These are phyloP conservation scores for Athrips mouffetella DNA, from an alignment of 2,888 invertebrate genomes.

Conservation along the genomic window DNA sequence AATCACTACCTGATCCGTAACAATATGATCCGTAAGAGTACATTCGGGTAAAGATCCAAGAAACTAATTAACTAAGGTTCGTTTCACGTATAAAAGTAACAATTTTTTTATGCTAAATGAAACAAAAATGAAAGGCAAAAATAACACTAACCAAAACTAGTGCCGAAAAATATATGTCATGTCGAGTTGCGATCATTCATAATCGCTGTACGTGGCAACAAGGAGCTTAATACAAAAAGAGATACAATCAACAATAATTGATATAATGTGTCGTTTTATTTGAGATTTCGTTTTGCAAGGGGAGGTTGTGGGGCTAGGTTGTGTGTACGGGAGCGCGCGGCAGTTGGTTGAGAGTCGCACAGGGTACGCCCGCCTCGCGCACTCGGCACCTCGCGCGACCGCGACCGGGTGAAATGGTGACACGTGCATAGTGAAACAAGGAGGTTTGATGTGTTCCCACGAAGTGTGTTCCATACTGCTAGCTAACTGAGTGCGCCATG, in stretches of 20 bases:
- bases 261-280: slow-evolving; percentile 41
- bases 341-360: slow-evolving; percentile 66
- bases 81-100: too few relatives aligned
- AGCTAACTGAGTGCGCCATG: slow-evolving; percentile 55
- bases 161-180: background rate
- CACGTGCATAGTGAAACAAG: slow-evolving; percentile 36
- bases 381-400: slow-evolving; percentile 27
- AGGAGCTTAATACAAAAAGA: slow-evolving; percentile 4
- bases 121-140: too few relatives aligned
- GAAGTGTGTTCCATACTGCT: slow-evolving; percentile 27
- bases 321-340: slow-evolving; percentile 58
- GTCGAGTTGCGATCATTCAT: slow-evolving; percentile 2
- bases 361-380: slow-evolving; percentile 50
- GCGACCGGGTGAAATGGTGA: slow-evolving; percentile 34
- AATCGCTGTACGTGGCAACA: background rate
- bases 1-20: too few relatives aligned
- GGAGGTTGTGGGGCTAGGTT: slow-evolving; percentile 55
- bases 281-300: slow-evolving; percentile 54
- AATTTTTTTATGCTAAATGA: background rate
- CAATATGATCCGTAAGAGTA: too few relatives aligned
- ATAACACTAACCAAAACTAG: too few relatives aligned
- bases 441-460: slow-evolving; percentile 29
- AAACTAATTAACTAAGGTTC: too few relatives aligned
- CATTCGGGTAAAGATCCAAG: too few relatives aligned
- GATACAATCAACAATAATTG: background rate